Evolutionary conservation across 2,113 vertebrate genomes (phyloP).

Genomic region (Ariopsis seemanni): DNA sequence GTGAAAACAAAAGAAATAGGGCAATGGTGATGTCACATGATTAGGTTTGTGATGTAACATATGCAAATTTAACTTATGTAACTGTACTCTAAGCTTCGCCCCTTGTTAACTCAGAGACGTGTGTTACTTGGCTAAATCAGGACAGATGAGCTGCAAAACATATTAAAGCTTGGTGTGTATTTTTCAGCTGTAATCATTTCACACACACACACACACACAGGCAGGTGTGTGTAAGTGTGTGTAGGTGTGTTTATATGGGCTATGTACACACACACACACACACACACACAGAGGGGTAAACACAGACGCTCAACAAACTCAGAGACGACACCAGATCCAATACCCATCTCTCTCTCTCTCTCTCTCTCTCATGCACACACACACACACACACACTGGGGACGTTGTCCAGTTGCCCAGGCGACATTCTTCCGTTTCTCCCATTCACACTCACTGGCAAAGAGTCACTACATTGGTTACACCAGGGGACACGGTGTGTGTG

Average conservation of each 20-base stretch:
- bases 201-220: not conserved
- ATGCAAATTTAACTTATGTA: not conserved
- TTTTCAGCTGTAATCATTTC: not conserved
- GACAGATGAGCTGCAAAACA: not conserved
- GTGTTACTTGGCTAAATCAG: not conserved
- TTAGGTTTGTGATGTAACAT: not conserved
- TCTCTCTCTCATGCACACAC: constrained; percentile 9
- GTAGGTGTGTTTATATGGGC: constrained; percentile 31
- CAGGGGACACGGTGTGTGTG: constrained; percentile 33
- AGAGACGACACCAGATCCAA: constrained; percentile 5
- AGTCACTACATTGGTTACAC: constrained; percentile 47
- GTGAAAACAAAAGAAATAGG: not conserved
- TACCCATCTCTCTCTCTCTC: not conserved
- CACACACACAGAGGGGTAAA: constrained; percentile 10
- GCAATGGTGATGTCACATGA: not conserved
- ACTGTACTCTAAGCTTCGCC: not conserved
- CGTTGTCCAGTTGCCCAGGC: constrained; percentile 41
- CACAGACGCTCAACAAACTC: constrained; percentile 11
- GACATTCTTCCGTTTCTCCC: constrained; percentile 37
- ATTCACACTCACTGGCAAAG: constrained; percentile 27
- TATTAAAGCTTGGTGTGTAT: not conserved
- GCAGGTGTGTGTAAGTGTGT: not conserved
- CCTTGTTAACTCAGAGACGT: not conserved
- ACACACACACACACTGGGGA: constrained; percentile 31
- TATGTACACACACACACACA: constrained; percentile 37